These are phyloP conservation scores for Diprion similis DNA, from an alignment of 1,140 invertebrate species.

Conservation along the genomic window DNA sequence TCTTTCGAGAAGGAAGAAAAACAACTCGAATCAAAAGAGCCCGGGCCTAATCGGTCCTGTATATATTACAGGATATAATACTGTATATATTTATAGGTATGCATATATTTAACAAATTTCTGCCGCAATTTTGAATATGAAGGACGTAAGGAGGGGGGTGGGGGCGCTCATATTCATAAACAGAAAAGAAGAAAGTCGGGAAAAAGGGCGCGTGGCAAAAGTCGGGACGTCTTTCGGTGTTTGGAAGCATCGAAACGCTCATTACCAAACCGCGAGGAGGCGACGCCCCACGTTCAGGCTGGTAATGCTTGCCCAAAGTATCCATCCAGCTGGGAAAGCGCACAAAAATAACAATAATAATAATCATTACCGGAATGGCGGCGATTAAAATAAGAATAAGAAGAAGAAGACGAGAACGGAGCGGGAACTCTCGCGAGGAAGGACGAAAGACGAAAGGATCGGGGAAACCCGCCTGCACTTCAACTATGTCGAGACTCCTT, in stretches of 20 bases:
- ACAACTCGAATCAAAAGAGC: not conserved
- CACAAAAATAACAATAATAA: not conserved
- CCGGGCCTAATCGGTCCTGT: not conserved
- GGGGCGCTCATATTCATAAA: not conserved
- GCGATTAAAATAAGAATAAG: too few relatives aligned
- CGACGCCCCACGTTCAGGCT: not conserved
- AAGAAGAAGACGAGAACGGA: not conserved
- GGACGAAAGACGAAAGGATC: not conserved
- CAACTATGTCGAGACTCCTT: not conserved
- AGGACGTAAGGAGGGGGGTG: too few relatives aligned
- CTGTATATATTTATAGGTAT: not conserved
- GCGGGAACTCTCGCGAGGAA: not conserved
- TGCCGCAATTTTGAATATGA: too few relatives aligned
- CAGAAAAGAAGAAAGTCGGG: not conserved
- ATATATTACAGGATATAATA: not conserved
- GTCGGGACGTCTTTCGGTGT: not conserved
- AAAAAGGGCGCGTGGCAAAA: not conserved
- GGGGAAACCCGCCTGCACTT: not conserved
- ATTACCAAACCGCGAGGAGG: not conserved
- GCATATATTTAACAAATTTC: too few relatives aligned
- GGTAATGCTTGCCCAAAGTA: not conserved
- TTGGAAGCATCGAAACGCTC: not conserved
- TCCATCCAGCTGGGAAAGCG: not conserved
- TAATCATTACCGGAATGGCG: not conserved
- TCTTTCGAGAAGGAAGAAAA: not conserved